phyloP scores from a whole-genome alignment of 2,888 invertebrate genomes.

The Drosophila anomelani region DNA sequence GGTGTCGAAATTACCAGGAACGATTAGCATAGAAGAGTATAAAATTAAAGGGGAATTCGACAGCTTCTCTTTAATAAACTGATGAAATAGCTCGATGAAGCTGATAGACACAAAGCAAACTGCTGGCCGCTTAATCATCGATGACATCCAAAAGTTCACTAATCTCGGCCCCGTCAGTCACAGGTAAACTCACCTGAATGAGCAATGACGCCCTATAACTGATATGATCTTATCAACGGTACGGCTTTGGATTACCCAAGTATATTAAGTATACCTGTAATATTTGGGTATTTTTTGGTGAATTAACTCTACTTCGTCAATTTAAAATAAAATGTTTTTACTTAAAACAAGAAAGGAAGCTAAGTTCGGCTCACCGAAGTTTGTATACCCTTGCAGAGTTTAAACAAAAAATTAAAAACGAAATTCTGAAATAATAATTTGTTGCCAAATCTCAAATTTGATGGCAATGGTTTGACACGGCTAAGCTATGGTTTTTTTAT shows the following conservation, averaged over 20 bases:
- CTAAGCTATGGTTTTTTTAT: no score
- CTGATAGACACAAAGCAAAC: conserved; percentile 24
- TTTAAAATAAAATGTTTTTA: background rate
- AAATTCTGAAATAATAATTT: no score
- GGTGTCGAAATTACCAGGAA: conserved; percentile 45
- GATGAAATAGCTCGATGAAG: conserved; percentile 45
- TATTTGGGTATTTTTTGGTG: background rate
- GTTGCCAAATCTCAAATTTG: no score
- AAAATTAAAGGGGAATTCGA: background rate
- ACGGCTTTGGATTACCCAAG: background rate
- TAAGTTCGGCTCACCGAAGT: no score
- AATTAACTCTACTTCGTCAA: background rate
- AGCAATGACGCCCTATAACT: conserved; percentile 16
- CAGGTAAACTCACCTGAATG: conserved; percentile 29
- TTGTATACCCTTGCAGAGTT: no score
- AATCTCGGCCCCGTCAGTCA: conserved; percentile 20
- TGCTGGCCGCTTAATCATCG: conserved; percentile 62
- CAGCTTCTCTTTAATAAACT: conserved; percentile 24
- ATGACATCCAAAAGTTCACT: conserved; percentile 22
- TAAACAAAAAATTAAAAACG: no score
- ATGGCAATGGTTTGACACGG: no score
- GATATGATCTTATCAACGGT: conserved; percentile 61
- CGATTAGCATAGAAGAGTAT: conserved; percentile 10
- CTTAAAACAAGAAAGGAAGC: no score
- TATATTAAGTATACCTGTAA: background rate